Conservation (phyloP, 2,888 invertebrate species). For the Drosophila picticornis region DNA sequence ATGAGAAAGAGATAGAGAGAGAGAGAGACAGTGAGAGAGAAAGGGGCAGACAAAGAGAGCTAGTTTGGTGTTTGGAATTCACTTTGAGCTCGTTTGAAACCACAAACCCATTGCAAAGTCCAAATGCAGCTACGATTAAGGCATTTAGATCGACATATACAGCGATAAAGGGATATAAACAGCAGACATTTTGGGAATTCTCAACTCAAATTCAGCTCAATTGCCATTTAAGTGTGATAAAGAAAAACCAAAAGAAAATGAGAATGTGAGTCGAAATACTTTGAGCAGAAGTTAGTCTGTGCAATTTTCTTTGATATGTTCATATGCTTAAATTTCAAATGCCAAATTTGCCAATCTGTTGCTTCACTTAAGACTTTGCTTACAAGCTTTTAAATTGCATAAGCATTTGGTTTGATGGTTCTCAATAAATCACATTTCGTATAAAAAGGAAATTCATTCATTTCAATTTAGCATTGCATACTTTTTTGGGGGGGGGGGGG, state of each 20-base stretch:
- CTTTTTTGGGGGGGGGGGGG: no score
- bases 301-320: not conserved
- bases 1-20: not conserved
- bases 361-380: not conserved
- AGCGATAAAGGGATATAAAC: conserved; percentile 26
- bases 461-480: conserved; percentile 13
- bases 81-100: conserved; percentile 33
- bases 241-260: not conserved
- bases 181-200: conserved; percentile 1
- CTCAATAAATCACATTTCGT: conserved; percentile 17
- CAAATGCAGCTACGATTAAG: conserved; percentile 38
- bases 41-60: no score
- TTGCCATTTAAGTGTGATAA: conserved; percentile 1
- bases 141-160: conserved; percentile 38
- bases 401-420: not conserved
- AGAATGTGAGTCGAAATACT: not conserved
- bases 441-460: not conserved
- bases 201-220: conserved; percentile 7
- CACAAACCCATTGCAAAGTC: not conserved
- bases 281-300: not conserved
- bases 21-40: not conserved
- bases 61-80: conserved; percentile 20
- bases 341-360: not conserved
- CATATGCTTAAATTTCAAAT: not conserved
- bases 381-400: not conserved